Conservation (phyloP, 2,888 invertebrate species). For the Elegia similella region DNA sequence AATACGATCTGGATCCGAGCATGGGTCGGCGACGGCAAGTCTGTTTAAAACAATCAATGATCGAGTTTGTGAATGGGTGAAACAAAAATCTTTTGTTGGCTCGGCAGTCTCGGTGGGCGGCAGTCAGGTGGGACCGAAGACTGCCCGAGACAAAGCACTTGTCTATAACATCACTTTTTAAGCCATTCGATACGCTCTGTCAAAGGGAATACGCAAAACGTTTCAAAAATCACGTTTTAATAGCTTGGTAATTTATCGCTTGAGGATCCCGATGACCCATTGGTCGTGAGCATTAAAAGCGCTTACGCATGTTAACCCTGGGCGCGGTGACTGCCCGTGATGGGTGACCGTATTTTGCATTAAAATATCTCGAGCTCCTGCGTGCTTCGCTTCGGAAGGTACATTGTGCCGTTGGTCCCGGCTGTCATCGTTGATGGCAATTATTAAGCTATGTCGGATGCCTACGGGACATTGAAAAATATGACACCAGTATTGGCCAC, state of each 20-base stretch:
- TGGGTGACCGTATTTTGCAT: too few relatives aligned
- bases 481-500: too few relatives aligned
- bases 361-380: too few relatives aligned
- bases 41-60: conserved; percentile 81
- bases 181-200: not conserved
- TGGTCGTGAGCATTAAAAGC: too few relatives aligned
- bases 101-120: conserved; percentile 59
- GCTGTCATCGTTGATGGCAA: too few relatives aligned
- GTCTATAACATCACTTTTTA: conserved; percentile 5
- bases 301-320: too few relatives aligned
- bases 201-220: not conserved
- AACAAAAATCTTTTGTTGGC: conserved; percentile 65
- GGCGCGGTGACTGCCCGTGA: too few relatives aligned
- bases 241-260: not conserved
- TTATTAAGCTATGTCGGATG: too few relatives aligned
- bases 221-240: not conserved
- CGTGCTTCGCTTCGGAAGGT: too few relatives aligned
- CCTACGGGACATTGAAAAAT: too few relatives aligned
- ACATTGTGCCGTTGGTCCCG: too few relatives aligned
- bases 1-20: conserved; percentile 45
- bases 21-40: conserved; percentile 68
- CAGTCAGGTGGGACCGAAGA: conserved; percentile 50
- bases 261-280: too few relatives aligned
- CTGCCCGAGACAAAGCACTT: conserved; percentile 2
- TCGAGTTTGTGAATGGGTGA: conserved; percentile 73